Evolutionary conservation across 2,797 vertebrate species (phyloP).

Genomic region (Pangasius sanitwongsei): DNA sequence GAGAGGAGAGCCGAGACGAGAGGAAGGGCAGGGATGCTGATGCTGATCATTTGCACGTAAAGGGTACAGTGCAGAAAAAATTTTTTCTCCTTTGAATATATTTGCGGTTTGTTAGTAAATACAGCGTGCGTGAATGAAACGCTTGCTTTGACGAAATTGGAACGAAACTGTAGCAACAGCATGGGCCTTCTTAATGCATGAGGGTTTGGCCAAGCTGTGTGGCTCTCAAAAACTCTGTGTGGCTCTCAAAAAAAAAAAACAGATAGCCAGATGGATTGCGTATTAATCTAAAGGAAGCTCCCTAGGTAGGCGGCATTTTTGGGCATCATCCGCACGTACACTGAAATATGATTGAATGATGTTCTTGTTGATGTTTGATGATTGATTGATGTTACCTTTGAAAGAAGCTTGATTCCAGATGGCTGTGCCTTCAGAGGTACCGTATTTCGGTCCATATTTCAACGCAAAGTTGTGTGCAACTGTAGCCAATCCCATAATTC

Average conservation of each 20-base stretch:
- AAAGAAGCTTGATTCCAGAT: not conserved
- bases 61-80: conserved; percentile 58
- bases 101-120: not conserved
- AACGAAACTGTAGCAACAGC: not conserved
- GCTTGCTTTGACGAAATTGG: not conserved
- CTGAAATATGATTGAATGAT: not conserved
- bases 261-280: not conserved
- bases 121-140: too few species aligned
- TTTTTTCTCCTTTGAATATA: conserved; percentile 64
- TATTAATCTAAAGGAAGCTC: not conserved
- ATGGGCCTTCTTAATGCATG: not conserved
- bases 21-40: conserved; percentile 43
- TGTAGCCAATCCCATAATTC: not conserved
- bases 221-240: not conserved
- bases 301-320: not conserved
- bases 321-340: not conserved
- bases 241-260: not conserved
- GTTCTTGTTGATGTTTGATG: too few species aligned
- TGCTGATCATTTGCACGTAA: conserved; percentile 63
- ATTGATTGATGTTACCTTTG: not conserved
- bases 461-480: not conserved
- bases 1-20: conserved; percentile 44
- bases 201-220: not conserved
- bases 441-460: too few species aligned
- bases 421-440: not conserved